Conservation (phyloP, 2,888 invertebrate genomes). For the Ellobium chinense region DNA sequence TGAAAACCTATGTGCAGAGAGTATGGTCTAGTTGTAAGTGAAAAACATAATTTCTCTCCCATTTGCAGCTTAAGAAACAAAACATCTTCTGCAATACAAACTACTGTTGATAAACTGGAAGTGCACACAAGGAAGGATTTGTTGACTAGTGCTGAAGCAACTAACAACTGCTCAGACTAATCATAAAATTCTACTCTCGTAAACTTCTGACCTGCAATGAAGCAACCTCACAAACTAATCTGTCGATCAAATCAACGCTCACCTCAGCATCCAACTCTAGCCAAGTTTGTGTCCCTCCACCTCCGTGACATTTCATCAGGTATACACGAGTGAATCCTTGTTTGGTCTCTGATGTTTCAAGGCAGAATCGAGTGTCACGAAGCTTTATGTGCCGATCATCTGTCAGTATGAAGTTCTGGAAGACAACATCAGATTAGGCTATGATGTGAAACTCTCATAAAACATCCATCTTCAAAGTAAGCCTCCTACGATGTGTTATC, state of each 20-base stretch:
- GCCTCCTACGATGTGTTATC: too few relatives aligned
- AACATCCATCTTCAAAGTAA: too few relatives aligned
- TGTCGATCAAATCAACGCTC: too few relatives aligned
- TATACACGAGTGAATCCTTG: not conserved
- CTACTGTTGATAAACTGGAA: too few relatives aligned
- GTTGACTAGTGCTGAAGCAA: too few relatives aligned
- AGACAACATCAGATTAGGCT: not conserved
- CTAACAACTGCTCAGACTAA: too few relatives aligned
- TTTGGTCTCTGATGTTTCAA: constrained; percentile 8
- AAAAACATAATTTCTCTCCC: too few relatives aligned
- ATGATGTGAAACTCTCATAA: not conserved
- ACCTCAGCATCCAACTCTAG: constrained; percentile 4
- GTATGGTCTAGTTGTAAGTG: too few relatives aligned
- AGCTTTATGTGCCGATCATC: constrained; percentile 1
- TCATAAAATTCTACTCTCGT: not conserved
- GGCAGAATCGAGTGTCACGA: not conserved
- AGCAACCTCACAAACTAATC: not conserved
- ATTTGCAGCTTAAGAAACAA: not conserved
- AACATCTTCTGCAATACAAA: not conserved
- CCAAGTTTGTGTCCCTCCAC: constrained; percentile 31
- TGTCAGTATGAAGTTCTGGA: constrained; percentile 13
- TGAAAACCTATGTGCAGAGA: too few relatives aligned
- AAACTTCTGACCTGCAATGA: not conserved
- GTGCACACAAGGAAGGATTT: too few relatives aligned
- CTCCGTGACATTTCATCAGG: constrained; percentile 29